These are phyloP conservation scores for Sebastes cheni DNA, from an alignment of 2,797 vertebrate species.

Conservation along the genomic window DNA sequence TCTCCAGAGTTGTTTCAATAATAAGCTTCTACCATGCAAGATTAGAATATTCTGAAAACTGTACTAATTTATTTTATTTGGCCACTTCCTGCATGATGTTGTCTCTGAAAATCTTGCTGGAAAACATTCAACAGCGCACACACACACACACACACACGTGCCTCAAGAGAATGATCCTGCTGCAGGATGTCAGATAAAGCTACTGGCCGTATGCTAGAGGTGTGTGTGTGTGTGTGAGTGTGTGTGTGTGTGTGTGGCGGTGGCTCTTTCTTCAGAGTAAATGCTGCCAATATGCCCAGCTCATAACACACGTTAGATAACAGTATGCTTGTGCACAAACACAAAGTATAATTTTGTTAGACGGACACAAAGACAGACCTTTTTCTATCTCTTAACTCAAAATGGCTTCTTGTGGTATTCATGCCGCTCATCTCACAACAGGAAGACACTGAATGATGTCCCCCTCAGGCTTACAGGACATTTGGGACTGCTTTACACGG, in stretches of 20 bases:
- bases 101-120: background rate
- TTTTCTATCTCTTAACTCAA: constrained; percentile 3
- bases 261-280: background rate
- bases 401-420: constrained; percentile 35
- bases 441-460: constrained; percentile 28
- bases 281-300: background rate
- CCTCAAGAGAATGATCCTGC: background rate
- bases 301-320: background rate
- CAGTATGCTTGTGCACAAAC: background rate
- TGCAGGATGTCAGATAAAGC: constrained; percentile 62
- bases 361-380: background rate
- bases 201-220: background rate
- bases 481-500: constrained; percentile 15
- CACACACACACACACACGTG: background rate
- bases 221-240: background rate
- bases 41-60: background rate
- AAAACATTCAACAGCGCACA: background rate
- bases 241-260: background rate
- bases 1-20: background rate
- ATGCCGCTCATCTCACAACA: constrained; percentile 41
- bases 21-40: background rate
- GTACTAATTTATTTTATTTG: background rate
- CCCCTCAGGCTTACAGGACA: background rate
- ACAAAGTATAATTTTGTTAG: background rate
- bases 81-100: background rate